Evolutionary conservation across 1,140 invertebrate species (phyloP).

Genomic region (Ceratosolen fusciceps): DNA sequence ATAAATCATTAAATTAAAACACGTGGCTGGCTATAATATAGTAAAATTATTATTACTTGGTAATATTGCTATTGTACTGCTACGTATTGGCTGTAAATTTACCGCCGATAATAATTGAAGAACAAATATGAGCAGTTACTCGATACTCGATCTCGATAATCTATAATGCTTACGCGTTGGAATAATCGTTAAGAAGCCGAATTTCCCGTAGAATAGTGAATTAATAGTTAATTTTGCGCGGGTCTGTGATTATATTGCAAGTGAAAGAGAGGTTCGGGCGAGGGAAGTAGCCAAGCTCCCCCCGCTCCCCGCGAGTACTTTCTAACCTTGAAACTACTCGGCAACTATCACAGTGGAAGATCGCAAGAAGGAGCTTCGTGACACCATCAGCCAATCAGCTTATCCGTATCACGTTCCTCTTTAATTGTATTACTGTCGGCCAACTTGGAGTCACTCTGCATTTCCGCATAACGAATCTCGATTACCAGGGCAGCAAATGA

Average conservation of each 20-base stretch:
- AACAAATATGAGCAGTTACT: no score
- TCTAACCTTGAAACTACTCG: conserved; percentile 37
- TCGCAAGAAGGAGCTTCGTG: conserved; percentile 17
- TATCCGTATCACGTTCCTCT: conserved; percentile 52
- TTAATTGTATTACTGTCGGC: conserved; percentile 50
- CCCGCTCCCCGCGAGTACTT: background rate
- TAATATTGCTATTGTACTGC: no score
- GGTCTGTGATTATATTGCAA: background rate
- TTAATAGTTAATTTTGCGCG: no score
- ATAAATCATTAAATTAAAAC: no score
- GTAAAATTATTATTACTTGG: no score
- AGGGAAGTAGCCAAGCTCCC: background rate
- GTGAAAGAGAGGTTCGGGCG: background rate
- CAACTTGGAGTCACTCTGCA: background rate
- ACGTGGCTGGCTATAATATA: no score
- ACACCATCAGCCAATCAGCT: conserved; percentile 27
- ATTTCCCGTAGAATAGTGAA: no score
- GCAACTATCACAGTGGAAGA: background rate
- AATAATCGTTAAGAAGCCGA: no score
- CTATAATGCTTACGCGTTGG: no score
- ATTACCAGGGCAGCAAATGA: conserved; percentile 13
- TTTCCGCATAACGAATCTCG: conserved; percentile 4
- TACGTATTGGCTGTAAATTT: no score
- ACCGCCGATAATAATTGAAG: no score
- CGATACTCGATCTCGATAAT: no score